Conservation (phyloP, 2,888 invertebrate species). For the Campoplex nolae region DNA sequence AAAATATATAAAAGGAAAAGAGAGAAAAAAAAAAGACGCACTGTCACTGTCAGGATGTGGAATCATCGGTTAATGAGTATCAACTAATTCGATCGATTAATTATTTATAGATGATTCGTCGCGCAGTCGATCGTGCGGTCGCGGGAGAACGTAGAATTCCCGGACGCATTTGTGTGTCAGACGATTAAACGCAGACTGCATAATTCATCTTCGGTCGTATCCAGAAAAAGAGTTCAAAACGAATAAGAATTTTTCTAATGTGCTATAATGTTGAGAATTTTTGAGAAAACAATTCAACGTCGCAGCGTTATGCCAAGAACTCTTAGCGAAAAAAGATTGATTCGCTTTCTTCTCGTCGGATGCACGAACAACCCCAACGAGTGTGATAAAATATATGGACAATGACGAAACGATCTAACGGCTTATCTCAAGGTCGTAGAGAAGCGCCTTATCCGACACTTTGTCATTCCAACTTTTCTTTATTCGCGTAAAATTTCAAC, state of each 20-base stretch:
- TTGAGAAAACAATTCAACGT: neutral
- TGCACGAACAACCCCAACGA: neutral
- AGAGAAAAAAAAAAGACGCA: neutral
- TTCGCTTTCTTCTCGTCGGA: neutral
- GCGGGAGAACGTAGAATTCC: constrained; percentile 25
- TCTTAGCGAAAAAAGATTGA: neutral
- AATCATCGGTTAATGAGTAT: constrained; percentile 18
- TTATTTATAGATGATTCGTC: constrained; percentile 45
- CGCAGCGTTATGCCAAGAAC: neutral
- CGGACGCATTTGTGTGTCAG: constrained; percentile 44
- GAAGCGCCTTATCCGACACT: neutral
- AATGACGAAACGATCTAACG: neutral
- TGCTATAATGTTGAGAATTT: neutral
- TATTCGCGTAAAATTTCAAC: neutral
- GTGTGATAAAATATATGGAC: neutral
- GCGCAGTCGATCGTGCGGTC: neutral
- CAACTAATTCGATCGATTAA: constrained; percentile 37
- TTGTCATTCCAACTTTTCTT: neutral
- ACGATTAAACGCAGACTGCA: constrained; percentile 10
- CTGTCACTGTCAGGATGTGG: constrained; percentile 6
- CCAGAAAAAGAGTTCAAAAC: neutral
- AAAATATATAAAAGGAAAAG: neutral
- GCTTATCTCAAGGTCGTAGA: neutral
- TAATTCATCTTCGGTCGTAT: neutral
- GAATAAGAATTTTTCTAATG: neutral